Percentiles rank a stretch among this genome's conserved stretches.
These are phyloP conservation scores for Pangasius djambal DNA, from an alignment of 2,797 vertebrate species.

Conservation along the genomic window DNA sequence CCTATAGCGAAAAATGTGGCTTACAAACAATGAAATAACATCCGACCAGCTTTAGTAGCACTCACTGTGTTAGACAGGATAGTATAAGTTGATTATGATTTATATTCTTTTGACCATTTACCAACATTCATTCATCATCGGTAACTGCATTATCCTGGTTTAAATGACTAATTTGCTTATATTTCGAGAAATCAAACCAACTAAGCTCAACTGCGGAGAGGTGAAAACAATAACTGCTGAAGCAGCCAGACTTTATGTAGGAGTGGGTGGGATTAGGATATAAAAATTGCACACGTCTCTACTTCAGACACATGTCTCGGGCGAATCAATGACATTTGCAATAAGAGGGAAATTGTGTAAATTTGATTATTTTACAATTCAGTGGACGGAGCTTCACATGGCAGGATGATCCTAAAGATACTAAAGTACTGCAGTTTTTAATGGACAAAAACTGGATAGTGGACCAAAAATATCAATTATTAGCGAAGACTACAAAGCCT, in stretches of 20 bases:
- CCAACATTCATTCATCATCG: not conserved
- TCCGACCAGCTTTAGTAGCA: not conserved
- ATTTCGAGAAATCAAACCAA: not conserved
- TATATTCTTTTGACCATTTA: not conserved
- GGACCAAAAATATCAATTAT: not conserved
- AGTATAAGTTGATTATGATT: not conserved
- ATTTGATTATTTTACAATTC: not conserved
- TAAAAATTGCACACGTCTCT: not conserved
- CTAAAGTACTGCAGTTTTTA: not conserved
- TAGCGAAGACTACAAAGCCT: not conserved
- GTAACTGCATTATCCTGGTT: not conserved
- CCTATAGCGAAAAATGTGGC: not conserved
- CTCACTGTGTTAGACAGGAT: not conserved
- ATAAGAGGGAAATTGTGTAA: not conserved
- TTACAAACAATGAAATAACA: not conserved
- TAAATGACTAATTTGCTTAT: not conserved
- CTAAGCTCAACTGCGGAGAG: not conserved
- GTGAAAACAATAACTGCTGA: not conserved
- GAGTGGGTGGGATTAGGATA: not conserved
- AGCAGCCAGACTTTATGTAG: not conserved
- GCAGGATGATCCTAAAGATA: not conserved
- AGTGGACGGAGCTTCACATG: not conserved
- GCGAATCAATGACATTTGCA: not conserved
- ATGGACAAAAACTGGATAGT: not conserved
- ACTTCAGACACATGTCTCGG: not conserved